Conservation (phyloP, 1,140 invertebrate species). For the Microvelia longipes region DNA sequence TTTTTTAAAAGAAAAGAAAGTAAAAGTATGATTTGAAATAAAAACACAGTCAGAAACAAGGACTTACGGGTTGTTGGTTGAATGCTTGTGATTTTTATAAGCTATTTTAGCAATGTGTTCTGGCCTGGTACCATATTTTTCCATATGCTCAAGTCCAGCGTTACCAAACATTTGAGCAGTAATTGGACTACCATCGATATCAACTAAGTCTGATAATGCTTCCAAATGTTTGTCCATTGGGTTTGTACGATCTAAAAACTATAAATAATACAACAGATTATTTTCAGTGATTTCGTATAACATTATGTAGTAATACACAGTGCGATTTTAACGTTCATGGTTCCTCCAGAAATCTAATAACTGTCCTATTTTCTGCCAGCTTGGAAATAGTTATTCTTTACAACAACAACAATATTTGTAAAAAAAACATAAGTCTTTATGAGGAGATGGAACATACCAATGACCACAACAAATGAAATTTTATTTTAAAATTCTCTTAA, state of each 20-base stretch:
- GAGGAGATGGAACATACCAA: no score
- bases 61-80: conserved; percentile 80
- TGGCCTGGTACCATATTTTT: conserved; percentile 84
- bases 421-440: no score
- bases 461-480: no score
- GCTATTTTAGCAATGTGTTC: conserved; percentile 95
- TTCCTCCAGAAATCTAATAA: no score
- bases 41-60: no score
- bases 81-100: conserved; percentile 94
- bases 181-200: conserved; percentile 61
- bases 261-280: conserved; percentile 20
- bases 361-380: no score
- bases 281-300: conserved; percentile 2
- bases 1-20: no score
- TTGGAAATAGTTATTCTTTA: no score
- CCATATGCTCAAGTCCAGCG: conserved; percentile 91
- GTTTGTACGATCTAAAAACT: conserved; percentile 76
- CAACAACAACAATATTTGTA: no score
- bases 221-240: conserved; percentile 87
- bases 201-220: conserved; percentile 65
- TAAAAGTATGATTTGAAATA: no score
- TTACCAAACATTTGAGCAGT: conserved; percentile 94
- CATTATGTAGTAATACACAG: conserved; percentile 6
- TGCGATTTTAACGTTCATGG: no score
- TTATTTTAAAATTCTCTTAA: no score